Evolutionary conservation across 2,113 vertebrate genomes (phyloP).

Genomic region (Eulacestoma nigropectus): DNA sequence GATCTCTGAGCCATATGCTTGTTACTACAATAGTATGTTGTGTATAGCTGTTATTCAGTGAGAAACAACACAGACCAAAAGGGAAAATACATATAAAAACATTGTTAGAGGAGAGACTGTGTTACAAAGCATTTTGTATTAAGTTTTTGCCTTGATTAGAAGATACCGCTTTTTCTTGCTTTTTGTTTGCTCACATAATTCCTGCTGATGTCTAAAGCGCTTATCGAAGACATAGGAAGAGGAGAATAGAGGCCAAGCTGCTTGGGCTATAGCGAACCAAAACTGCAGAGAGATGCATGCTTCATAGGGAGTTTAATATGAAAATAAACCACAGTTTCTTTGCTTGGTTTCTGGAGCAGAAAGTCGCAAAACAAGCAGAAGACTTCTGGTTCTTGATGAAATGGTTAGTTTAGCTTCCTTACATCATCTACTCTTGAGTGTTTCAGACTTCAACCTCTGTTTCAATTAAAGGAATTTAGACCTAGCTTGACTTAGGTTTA

Average conservation of each 20-base stretch:
- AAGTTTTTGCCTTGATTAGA: background rate
- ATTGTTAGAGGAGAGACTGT: background rate
- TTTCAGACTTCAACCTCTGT: background rate
- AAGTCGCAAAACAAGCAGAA: slow-evolving; percentile 55
- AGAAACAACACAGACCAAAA: slow-evolving; percentile 14
- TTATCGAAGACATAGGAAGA: background rate
- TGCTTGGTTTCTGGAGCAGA: slow-evolving; percentile 55
- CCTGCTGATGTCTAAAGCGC: background rate
- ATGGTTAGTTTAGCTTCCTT: slow-evolving; percentile 28
- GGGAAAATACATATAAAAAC: background rate
- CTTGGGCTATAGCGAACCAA: background rate
- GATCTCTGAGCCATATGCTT: background rate
- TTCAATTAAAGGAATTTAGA: background rate
- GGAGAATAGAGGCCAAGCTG: slow-evolving; percentile 3
- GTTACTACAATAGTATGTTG: slow-evolving; percentile 14
- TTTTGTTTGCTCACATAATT: background rate
- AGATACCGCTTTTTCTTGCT: background rate
- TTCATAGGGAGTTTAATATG: slow-evolving; percentile 19
- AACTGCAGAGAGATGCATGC: background rate
- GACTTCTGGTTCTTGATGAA: slow-evolving; percentile 26
- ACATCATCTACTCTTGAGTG: background rate
- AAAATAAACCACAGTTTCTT: slow-evolving; percentile 50
- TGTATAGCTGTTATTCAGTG: background rate
- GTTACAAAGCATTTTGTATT: background rate
- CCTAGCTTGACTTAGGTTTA: background rate